Evolutionary conservation across 2,888 invertebrate genomes (phyloP).

Genomic region (Zhengitettix transpicula): DNA sequence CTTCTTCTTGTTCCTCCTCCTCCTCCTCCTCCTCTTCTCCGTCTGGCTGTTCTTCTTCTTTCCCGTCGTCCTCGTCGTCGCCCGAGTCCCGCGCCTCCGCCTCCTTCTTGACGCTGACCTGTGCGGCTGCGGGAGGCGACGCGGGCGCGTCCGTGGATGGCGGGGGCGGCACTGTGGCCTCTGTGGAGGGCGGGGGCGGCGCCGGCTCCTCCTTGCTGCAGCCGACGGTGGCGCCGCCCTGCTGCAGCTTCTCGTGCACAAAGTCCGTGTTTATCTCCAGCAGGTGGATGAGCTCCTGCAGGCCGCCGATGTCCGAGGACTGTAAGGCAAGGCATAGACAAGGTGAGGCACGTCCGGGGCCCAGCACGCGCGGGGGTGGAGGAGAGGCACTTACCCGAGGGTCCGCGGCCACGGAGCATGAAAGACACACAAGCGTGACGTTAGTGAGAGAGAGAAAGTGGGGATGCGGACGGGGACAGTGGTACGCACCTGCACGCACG

Average conservation of each 20-base stretch:
- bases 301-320: constrained; percentile 65
- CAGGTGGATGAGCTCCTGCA: constrained; percentile 67
- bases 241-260: not conserved
- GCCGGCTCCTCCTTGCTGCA: not conserved
- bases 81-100: not conserved
- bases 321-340: constrained; percentile 19
- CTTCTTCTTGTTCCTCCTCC: not conserved
- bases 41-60: not conserved
- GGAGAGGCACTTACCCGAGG: not conserved
- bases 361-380: not conserved
- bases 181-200: not conserved
- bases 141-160: not conserved
- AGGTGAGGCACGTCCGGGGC: not conserved
- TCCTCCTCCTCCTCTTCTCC: not conserved
- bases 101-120: not conserved
- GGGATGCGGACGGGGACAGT: not conserved
- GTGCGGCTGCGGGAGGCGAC: not conserved
- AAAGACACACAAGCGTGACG: not conserved
- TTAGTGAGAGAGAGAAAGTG: not conserved
- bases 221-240: not conserved
- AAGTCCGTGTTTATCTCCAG: constrained; percentile 68
- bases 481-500: constrained; percentile 50
- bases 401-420: not conserved
- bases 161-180: not conserved
- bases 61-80: not conserved